Conservation (phyloP, 2,797 vertebrate genomes). For the Gymnothorax javanicus region DNA sequence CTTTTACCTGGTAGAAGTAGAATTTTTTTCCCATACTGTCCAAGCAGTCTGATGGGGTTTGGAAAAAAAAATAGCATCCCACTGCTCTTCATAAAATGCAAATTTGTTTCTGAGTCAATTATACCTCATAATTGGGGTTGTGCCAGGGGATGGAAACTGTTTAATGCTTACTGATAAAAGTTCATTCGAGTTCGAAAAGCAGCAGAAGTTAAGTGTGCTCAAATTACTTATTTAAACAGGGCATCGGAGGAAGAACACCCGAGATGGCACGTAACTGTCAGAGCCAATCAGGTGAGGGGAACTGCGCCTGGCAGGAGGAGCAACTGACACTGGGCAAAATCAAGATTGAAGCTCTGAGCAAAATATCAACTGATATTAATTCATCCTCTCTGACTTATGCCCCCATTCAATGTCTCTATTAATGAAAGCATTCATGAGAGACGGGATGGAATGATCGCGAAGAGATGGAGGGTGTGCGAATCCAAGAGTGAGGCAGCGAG, state of each 20-base stretch:
- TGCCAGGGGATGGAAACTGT: background rate
- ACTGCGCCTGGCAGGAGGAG: background rate
- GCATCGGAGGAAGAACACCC: background rate
- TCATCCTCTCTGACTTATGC: background rate
- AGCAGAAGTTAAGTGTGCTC: background rate
- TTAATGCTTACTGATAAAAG: background rate
- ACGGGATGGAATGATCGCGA: background rate
- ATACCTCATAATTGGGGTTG: background rate
- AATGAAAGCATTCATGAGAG: background rate
- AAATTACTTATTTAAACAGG: background rate
- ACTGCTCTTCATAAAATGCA: background rate
- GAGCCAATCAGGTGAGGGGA: constrained; percentile 9
- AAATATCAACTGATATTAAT: constrained; percentile 17
- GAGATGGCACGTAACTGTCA: background rate
- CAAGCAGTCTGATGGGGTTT: background rate
- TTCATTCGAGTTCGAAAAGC: background rate
- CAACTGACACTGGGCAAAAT: background rate
- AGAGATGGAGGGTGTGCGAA: background rate
- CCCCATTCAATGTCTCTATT: background rate
- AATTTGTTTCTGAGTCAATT: background rate
- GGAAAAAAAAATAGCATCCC: background rate
- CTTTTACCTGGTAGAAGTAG: background rate
- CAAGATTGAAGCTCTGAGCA: constrained; percentile 9
- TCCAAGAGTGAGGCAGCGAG: background rate
- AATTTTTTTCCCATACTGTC: background rate